These are phyloP conservation scores for Eristalis pertinax DNA, from an alignment of 2,888 invertebrate genomes.

Conservation along the genomic window DNA sequence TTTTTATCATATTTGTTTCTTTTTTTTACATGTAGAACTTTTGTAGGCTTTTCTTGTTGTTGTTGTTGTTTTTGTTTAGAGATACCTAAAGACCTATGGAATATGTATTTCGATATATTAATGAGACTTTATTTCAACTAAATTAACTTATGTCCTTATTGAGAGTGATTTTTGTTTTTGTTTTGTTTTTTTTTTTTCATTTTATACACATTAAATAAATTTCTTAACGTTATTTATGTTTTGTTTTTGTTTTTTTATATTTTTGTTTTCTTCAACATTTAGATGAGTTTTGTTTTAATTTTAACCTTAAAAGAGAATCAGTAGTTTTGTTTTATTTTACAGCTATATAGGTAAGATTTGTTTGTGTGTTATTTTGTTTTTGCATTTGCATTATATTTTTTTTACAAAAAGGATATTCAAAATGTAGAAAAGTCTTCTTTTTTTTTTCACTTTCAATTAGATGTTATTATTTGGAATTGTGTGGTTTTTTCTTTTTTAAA, in stretches of 20 bases:
- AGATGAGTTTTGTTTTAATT: conserved; percentile 45
- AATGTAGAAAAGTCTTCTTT: conserved; percentile 67
- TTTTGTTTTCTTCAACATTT: conserved; percentile 55
- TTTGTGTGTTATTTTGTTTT: conserved; percentile 22
- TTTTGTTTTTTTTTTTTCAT: not conserved
- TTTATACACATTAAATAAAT: conserved; percentile 60
- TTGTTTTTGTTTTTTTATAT: not conserved
- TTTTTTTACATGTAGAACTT: conserved; percentile 52
- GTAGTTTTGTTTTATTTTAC: conserved; percentile 55
- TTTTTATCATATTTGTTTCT: conserved; percentile 6
- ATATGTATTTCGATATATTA: conserved; percentile 67
- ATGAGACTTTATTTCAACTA: conserved; percentile 40
- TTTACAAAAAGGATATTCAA: conserved; percentile 71
- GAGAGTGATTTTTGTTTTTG: conserved; percentile 17
- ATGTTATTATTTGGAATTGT: conserved; percentile 7
- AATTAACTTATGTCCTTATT: conserved; percentile 47
- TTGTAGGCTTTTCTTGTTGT: conserved; percentile 23
- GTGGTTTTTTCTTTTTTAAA: conserved; percentile 17
- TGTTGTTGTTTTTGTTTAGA: not conserved
- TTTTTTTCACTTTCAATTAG: conserved; percentile 31
- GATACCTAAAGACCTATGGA: conserved; percentile 59
- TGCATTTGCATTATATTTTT: conserved; percentile 52
- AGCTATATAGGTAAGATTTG: conserved; percentile 63
- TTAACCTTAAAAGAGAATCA: conserved; percentile 65
- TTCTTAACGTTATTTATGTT: conserved; percentile 42